Evolutionary conservation across 2,888 invertebrate species (phyloP), one percentile per base, ranked within the genome.

Genomic region (Pandemis corylana): DNA sequence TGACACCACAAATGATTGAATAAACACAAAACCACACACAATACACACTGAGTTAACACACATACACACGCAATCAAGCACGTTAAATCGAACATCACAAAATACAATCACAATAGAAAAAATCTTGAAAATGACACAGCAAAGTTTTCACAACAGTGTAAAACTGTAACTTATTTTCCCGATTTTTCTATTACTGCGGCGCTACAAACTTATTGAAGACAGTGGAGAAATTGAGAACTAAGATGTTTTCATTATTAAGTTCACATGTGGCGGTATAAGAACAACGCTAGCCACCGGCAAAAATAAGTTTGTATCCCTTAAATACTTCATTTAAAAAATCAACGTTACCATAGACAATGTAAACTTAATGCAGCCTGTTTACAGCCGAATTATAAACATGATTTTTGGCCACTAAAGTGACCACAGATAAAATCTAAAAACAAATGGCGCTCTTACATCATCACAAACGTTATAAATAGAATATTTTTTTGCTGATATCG

Each of bases 291-390:
- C n/a, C 41, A 13, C 41, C 4, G 13, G 46, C 49, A 46, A 28
- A 49, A 49, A 36, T 49, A 46, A 49, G 49, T 36, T 65, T 46
- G 49, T 65, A 13, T 13, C 64, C 12, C 49, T 59, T 49, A 71
- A 77, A 66, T 63, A 41, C 36, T 28, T 20, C 3, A 5, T 69
- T 72, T 72, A 75, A 68, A 51, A 71, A 75, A 53, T 59, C 69
- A 77, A 76, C 68, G 76, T 72, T 76, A 82, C 79, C 78, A 87
- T 89, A 90, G 85, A 89, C 87, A 90, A 87, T 89, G 84, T 87
- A 90, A 92, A 92, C 89, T 88, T 89, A 90, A 91, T 85, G 69
- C 76, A 84, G 82, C 84, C 80, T 82, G 80, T 78, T 72, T 75
- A 79, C 76, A 82, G 81, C 77, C 80, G 76, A 78, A 59, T 51